Base-by-base conservation (phyloP, 2,888 invertebrate genomes). In the Galeruca laticollis region DNA sequence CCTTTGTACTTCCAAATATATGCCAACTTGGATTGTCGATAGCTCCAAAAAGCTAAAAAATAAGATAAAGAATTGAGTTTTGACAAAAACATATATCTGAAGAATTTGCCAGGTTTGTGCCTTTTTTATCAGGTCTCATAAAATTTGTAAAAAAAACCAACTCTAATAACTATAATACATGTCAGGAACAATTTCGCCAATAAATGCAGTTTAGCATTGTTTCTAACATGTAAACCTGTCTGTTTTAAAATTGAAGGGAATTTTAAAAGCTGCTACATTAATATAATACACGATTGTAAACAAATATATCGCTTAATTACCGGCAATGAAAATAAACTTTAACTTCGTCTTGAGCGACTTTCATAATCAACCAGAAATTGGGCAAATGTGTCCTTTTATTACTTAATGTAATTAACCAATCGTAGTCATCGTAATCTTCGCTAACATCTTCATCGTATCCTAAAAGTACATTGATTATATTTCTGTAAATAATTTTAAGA, bases 331-430 rank as follows among this genome's bases (percentile, higher is more conserved):
- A 92, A 82, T 89, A 92, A 20, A 91, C 86, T 51, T 88, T 88
- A 6, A 92, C 91, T 65, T 87, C 84, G 75, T 88, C 88, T 31
- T 84, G 83, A 67, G 88, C 87, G 9, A 92, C 86, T 76, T 87
- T 88, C 82, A 92, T 86, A 69, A 93, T 90, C 26, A 92, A 84
- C 93, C 93, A 93, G 82, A 93, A 93, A 78, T 90, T 90, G 0
- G 92, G 92, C 72, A 92, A 83, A 35, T 86, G 81, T n/a, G 84
- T 83, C 69, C 88, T 83, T 62, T 86, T 87, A 63, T 85, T 86
- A 72, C 88, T 88, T 13, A 89, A 81, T 68, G 88, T 87, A 68
- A 84, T 82, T 11, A 89, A 81, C 88, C 89, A 89, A 60, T 88
- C 88, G 76, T 84, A 88, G 72, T 90, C 89, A 68, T 88, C 88